Conservation (phyloP, 2,113 vertebrate species). For the Bungarus multicinctus region DNA sequence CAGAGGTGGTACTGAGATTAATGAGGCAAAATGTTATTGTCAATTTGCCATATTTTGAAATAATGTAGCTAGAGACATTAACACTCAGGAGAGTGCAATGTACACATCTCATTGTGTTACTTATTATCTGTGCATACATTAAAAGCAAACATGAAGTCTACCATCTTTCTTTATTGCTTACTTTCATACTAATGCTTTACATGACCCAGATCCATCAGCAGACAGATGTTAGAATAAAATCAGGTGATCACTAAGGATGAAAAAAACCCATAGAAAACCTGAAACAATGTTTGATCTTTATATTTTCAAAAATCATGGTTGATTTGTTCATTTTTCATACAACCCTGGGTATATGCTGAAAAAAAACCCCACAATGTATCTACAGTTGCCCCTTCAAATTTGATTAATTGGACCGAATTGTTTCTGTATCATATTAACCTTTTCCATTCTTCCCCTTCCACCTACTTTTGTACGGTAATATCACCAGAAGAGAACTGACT, state of each 20-base stretch:
- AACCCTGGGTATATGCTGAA: not conserved
- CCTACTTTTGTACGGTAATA: not conserved
- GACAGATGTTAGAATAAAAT: not conserved
- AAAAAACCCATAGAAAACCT: not conserved
- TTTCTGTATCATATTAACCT: not conserved
- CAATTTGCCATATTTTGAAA: not conserved
- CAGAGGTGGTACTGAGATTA: not conserved
- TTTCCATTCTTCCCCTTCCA: not conserved
- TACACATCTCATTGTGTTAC: not conserved
- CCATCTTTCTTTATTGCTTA: not conserved
- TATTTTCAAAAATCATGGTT: not conserved
- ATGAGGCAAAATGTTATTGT: not conserved
- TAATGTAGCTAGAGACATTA: not conserved
- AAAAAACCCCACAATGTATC: not conserved
- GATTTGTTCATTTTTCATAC: not conserved
- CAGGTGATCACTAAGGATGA: not conserved
- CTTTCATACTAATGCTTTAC: not conserved
- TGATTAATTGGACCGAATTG: not conserved
- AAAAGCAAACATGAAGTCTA: not conserved
- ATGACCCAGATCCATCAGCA: not conserved
- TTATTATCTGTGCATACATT: not conserved
- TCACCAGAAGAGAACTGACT: not conserved
- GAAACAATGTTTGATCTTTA: not conserved
- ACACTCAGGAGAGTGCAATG: not conserved
- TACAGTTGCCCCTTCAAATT: not conserved